These are phyloP conservation scores for Hyposoter didymator DNA, from an alignment of 2,888 invertebrate species.

Conservation along the genomic window DNA sequence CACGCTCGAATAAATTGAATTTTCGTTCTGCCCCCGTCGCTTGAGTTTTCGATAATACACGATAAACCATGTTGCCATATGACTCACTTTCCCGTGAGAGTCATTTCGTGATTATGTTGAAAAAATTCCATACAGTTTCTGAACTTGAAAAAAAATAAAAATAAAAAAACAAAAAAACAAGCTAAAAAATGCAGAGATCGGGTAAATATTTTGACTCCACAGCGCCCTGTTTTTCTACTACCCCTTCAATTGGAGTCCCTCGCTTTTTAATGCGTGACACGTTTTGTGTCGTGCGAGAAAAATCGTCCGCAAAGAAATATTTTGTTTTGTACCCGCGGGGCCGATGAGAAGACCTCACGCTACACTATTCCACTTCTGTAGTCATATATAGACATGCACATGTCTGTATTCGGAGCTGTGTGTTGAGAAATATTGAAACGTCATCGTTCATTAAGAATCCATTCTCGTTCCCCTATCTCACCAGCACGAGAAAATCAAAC, in stretches of 20 bases:
- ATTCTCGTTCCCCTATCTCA: slow-evolving; percentile 58
- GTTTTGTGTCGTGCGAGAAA: slow-evolving; percentile 31
- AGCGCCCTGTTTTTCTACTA: slow-evolving; percentile 29
- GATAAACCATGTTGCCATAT: slow-evolving; percentile 44
- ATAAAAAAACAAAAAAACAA: not conserved
- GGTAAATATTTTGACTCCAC: slow-evolving; percentile 22
- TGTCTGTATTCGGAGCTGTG: not conserved
- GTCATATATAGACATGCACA: not conserved
- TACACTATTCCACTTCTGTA: not conserved
- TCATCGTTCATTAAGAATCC: slow-evolving; percentile 73
- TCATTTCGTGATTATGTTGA: slow-evolving; percentile 6
- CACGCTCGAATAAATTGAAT: slow-evolving; percentile 39
- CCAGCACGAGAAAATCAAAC: slow-evolving; percentile 40
- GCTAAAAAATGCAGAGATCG: slow-evolving; percentile 5
- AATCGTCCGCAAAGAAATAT: slow-evolving; percentile 31
- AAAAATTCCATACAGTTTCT: slow-evolving; percentile 14
- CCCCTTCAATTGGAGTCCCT: not conserved
- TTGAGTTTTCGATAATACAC: slow-evolving; percentile 16
- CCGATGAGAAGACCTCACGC: not conserved
- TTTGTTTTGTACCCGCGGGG: slow-evolving; percentile 1
- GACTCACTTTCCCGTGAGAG: slow-evolving; percentile 54
- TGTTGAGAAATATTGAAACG: slow-evolving; percentile 65
- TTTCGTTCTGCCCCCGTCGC: not conserved
- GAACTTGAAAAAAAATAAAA: not conserved
- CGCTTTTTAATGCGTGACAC: slow-evolving; percentile 38